Percentiles rank a stretch among this genome's conserved stretches.
These are phyloP conservation scores for Calyptomena viridis DNA, from an alignment of 2,113 vertebrate species.

Conservation along the genomic window DNA sequence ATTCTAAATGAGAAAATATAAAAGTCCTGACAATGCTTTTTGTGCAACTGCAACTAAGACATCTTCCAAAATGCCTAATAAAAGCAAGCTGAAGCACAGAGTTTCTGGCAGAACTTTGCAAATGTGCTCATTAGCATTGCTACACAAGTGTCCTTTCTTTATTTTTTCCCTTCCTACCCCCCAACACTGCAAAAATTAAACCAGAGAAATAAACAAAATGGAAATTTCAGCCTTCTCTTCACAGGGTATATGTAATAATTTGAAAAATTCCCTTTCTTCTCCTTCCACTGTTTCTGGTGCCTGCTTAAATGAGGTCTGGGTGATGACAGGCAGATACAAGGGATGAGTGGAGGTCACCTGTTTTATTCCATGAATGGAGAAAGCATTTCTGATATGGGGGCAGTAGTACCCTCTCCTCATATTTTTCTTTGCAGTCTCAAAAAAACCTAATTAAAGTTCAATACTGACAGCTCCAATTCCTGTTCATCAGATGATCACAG, in stretches of 20 bases:
- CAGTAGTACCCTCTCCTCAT: not conserved
- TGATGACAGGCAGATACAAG: not conserved
- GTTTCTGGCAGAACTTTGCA: not conserved
- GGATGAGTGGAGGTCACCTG: not conserved
- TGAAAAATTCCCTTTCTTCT: not conserved
- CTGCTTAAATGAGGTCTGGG: not conserved
- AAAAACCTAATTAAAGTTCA: fast-evolving
- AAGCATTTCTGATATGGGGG: not conserved
- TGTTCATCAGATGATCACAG: not conserved
- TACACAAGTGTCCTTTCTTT: not conserved
- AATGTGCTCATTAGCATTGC: conserved; percentile 31
- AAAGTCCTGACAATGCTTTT: conserved; percentile 48
- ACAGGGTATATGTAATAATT: not conserved
- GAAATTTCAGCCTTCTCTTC: not conserved
- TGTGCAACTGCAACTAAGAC: conserved; percentile 52
- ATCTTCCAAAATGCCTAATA: conserved; percentile 42
- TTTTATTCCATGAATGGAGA: not conserved
- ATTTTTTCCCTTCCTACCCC: not conserved
- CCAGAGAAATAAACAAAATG: not conserved
- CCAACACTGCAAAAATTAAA: not conserved
- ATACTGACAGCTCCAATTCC: not conserved
- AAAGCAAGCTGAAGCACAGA: not conserved
- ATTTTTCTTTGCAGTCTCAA: not conserved
- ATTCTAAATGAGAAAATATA: conserved; percentile 53
- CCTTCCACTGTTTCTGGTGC: not conserved